A percentile compares a stretch with the other conserved stretches of the same genome.
Conservation (phyloP, 2,888 invertebrate genomes). For the Alloplasta piceator region DNA sequence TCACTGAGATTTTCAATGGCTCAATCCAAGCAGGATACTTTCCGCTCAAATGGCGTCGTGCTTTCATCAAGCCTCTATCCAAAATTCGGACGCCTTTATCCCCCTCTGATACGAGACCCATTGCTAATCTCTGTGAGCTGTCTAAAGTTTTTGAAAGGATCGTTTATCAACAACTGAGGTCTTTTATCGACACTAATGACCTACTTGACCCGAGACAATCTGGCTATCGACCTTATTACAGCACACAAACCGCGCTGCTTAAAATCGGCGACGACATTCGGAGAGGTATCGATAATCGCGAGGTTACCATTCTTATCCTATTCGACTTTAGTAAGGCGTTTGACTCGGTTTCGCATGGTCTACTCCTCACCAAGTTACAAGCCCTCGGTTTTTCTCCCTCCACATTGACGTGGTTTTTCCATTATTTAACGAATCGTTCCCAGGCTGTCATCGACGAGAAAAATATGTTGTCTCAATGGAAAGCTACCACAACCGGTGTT, state of each 20-base stretch:
- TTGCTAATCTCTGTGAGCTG: constrained; percentile 35
- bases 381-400: not conserved
- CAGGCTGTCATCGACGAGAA: not conserved
- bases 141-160: constrained; percentile 43
- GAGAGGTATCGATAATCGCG: not conserved
- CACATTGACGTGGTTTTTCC: not conserved
- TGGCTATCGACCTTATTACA: not conserved
- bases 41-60: not conserved
- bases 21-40: not conserved
- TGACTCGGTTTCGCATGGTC: not conserved
- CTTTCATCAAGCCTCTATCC: not conserved
- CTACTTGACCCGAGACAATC: not conserved
- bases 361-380: not conserved
- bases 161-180: not conserved
- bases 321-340: too few relatives aligned
- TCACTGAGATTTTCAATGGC: not conserved
- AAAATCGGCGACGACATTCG: not conserved
- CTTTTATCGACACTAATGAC: not conserved
- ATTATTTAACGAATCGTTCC: not conserved
- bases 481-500: not conserved
- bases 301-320: not conserved
- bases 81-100: constrained; percentile 13
- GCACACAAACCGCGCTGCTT: constrained; percentile 4
- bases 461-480: not conserved
- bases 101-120: constrained; percentile 39